phyloP scores from a whole-genome alignment of 2,888 invertebrate genomes.

The Pristionchus arcanus region DNA sequence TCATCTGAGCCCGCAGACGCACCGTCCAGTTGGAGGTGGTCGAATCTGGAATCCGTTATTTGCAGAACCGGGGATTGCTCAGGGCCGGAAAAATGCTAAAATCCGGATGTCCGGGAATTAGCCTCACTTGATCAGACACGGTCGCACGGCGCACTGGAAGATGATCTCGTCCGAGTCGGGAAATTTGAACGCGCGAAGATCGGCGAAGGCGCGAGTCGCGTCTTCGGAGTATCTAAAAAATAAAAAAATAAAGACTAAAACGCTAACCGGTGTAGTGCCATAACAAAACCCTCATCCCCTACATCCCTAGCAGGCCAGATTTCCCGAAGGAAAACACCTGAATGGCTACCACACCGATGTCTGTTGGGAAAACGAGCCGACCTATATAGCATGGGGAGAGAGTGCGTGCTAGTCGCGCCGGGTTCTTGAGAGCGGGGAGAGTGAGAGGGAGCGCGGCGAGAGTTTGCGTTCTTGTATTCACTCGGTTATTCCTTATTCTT shows the following conservation, averaged over 20 bases:
- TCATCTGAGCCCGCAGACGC: not conserved
- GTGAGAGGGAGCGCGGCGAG: too few species aligned
- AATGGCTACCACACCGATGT: too few species aligned
- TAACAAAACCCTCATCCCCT: too few species aligned
- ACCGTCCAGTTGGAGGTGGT: slow-evolving; percentile 32
- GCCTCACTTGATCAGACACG: slow-evolving; percentile 59
- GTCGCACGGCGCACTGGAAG: slow-evolving; percentile 66
- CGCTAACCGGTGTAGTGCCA: too few species aligned
- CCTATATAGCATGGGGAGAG: not conserved
- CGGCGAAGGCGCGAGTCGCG: slow-evolving; percentile 61
- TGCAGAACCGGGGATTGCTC: not conserved
- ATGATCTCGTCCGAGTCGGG: slow-evolving; percentile 69
- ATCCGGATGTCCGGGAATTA: too few species aligned
- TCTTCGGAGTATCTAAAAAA: slow-evolving; percentile 58
- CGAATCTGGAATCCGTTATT: slow-evolving; percentile 21
- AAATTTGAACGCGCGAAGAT: slow-evolving; percentile 69
- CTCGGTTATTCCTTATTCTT: too few species aligned
- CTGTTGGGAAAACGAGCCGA: too few species aligned
- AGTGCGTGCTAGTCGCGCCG: not conserved
- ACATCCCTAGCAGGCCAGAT: too few species aligned
- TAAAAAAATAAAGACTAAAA: not conserved
- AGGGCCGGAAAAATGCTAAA: not conserved
- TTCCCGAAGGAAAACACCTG: too few species aligned
- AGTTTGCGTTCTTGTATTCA: too few species aligned
- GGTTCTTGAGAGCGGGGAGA: not conserved